Percentiles rank a stretch among this genome's conserved stretches.
Evolutionary conservation across 2,797 vertebrate species (phyloP).

Genomic region (Brachyrhaphis roseni): DNA sequence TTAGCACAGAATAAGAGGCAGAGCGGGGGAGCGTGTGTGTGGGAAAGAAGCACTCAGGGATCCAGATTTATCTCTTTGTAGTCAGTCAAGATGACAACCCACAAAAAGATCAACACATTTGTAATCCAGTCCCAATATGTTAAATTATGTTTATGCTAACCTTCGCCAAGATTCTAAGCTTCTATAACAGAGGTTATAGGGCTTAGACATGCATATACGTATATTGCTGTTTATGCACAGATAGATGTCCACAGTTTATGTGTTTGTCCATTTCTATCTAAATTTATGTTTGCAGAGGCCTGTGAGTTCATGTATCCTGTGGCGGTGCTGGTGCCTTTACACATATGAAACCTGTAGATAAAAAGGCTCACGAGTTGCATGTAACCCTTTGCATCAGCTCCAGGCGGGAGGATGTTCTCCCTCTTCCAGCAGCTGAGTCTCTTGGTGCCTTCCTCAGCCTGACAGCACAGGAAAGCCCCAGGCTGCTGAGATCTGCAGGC

Average conservation of each 20-base stretch:
- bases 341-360: conserved; percentile 38
- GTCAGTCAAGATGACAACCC: conserved; percentile 24
- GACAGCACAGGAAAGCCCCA: conserved; percentile 63
- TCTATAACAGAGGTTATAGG: neutral
- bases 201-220: neutral
- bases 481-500: conserved; percentile 68
- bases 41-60: conserved; percentile 39
- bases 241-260: neutral
- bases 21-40: conserved; percentile 45
- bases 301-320: conserved; percentile 31
- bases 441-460: conserved; percentile 54
- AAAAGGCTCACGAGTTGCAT: conserved; percentile 41
- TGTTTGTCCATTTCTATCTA: conserved; percentile 21
- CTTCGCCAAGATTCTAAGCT: neutral
- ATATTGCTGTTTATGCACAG: neutral
- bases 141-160: neutral
- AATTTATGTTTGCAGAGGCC: conserved; percentile 30
- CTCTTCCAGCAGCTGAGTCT: conserved; percentile 44
- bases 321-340: conserved; percentile 2
- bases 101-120: conserved; percentile 11
- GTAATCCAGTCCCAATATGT: neutral
- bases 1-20: conserved; percentile 64
- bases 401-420: conserved; percentile 30
- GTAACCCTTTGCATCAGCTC: conserved; percentile 42
- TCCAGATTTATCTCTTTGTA: conserved; percentile 56